Conservation (phyloP, 2,888 invertebrate species). For the Eueremaeus valkanovi region DNA sequence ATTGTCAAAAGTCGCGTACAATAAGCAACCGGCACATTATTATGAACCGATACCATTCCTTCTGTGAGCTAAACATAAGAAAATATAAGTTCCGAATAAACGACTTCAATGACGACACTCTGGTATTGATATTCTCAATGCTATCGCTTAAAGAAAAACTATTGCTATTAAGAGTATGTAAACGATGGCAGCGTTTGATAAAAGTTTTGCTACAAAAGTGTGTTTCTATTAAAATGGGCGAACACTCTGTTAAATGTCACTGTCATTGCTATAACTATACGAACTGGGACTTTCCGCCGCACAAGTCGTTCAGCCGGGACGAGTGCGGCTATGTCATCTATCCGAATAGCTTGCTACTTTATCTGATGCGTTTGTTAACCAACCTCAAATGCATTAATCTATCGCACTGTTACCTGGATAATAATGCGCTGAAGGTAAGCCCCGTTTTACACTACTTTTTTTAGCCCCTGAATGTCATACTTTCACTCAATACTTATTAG, state of each 20-base stretch:
- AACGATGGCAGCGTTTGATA: slow-evolving; percentile 38
- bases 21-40: not conserved
- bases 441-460: not conserved
- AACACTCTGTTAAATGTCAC: slow-evolving; percentile 40
- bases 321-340: slow-evolving; percentile 36
- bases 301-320: slow-evolving; percentile 19
- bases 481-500: no score
- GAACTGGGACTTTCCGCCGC: slow-evolving; percentile 35
- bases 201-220: slow-evolving; percentile 7
- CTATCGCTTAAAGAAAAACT: slow-evolving; percentile 20
- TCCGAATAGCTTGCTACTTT: slow-evolving; percentile 5
- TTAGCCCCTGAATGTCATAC: no score
- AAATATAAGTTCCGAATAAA: slow-evolving; percentile 16
- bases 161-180: slow-evolving; percentile 31
- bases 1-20: slow-evolving; percentile 10
- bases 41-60: not conserved
- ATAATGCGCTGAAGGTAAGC: slow-evolving; percentile 34
- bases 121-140: slow-evolving; percentile 17
- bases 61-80: not conserved
- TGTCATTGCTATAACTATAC: slow-evolving; percentile 29
- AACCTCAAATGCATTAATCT: slow-evolving; percentile 39
- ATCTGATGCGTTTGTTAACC: slow-evolving; percentile 28
- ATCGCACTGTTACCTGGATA: slow-evolving; percentile 40
- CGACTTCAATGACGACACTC: slow-evolving; percentile 32
- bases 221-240: slow-evolving; percentile 39